These are phyloP conservation scores for Meandrina meandrites DNA, from an alignment of 92 coral and sea anemone species.

Conservation along the genomic window DNA sequence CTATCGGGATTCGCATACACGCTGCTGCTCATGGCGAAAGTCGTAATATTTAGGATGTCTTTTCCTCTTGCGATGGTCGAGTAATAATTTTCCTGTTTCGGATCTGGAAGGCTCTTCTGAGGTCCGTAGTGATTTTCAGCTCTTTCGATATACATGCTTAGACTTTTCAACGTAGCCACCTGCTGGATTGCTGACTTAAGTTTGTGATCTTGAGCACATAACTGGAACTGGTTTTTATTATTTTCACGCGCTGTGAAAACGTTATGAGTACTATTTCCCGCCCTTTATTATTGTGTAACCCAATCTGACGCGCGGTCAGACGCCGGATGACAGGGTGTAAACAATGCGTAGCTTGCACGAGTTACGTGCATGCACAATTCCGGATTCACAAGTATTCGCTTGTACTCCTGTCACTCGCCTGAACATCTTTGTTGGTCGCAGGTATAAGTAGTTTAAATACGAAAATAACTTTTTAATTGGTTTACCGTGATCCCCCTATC, in stretches of 20 bases:
- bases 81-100: constrained; percentile 15
- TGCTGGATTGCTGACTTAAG: neutral
- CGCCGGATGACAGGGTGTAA: constrained; percentile 12
- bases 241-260: neutral
- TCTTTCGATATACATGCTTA: constrained; percentile 14
- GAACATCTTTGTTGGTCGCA: neutral
- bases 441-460: neutral
- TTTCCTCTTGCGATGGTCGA: neutral
- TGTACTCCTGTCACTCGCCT: neutral
- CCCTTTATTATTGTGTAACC: neutral
- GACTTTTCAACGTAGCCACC: neutral
- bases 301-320: neutral
- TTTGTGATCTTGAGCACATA: neutral
- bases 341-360: neutral
- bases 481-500: neutral
- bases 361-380: neutral
- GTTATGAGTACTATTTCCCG: constrained; percentile 9
- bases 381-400: neutral
- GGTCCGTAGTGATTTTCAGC: constrained; percentile 26
- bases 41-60: neutral
- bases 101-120: neutral
- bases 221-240: neutral
- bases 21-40: constrained; percentile 8
- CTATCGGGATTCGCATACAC: neutral
- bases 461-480: neutral